Base-by-base conservation (phyloP, 2,888 invertebrate species). In the Ormyrus thymus region DNA sequence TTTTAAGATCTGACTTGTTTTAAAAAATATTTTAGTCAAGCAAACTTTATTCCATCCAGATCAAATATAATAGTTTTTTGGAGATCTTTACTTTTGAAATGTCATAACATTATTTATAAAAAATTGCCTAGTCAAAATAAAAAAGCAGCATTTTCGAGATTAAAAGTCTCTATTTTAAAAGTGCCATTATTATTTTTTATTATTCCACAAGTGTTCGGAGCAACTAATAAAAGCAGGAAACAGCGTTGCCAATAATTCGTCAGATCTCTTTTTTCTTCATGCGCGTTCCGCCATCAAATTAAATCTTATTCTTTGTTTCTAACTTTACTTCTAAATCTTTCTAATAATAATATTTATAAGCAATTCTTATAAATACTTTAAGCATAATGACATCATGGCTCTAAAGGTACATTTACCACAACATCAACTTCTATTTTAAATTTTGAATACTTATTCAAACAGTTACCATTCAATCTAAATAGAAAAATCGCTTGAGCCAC, bases 131-230 rank as follows among this genome's bases (percentile, higher is more conserved):
- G 29, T 29, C 29, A 29, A 59, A 58, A 59, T 48, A 70, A 61
- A 50, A 59, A 29, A 29, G 29, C 29, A 4, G 55, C 10, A 46
- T 10, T 29, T 15, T 3, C 6, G 29, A 61, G 59, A 70, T 59
- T 56, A 70, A 51, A 58, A 61, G 43, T 71, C n/a, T 59, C 70
- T 71, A 71, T 59, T 70, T 58, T 70, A 70, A 70, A 58, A 9
- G 11, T 10, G 7, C 29, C 58, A 70, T 70, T 58, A 70, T 70
- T n/a, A n/a, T 70, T 68, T 68, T 56, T 64, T 11, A 13, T 29
- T 13, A 10, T 9, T 6, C 68, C 9, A 4, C 7, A 45, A 15
- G 13, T 46, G 56, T 29, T 29, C 29, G 6, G 46, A 53, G 5
- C 9, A 53, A n/a, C 66, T 53, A 13, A 55, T 55, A 55, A 68